phyloP scores from a whole-genome alignment of 2,113 vertebrate genomes.

The Malurus melanocephalus region DNA sequence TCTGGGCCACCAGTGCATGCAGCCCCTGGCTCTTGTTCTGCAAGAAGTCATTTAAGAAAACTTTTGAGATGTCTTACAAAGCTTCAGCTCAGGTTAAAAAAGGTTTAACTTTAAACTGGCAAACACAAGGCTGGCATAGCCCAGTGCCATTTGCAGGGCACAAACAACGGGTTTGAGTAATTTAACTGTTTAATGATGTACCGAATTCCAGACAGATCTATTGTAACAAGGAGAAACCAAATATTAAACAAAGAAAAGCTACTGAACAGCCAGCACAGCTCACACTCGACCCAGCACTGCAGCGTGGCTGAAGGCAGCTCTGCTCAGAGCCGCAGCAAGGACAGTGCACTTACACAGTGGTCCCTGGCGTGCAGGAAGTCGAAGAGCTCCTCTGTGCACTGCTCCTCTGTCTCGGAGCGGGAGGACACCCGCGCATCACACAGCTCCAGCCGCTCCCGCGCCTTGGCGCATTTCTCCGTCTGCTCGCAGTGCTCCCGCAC shows the following conservation, averaged over 20 bases:
- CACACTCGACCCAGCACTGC: fast-evolving
- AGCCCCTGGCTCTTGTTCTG: background rate
- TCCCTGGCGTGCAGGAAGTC: slow-evolving; percentile 91
- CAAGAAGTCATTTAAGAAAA: background rate
- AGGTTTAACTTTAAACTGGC: background rate
- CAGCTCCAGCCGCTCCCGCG: slow-evolving; percentile 76
- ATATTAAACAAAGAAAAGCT: background rate
- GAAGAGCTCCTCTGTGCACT: slow-evolving; percentile 92
- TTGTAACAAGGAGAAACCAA: background rate
- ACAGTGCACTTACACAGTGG: slow-evolving; percentile 81
- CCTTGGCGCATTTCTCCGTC: slow-evolving; percentile 80
- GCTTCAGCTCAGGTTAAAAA: background rate
- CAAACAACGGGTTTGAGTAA: fast-evolving
- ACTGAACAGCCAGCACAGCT: background rate
- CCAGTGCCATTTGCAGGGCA: background rate
- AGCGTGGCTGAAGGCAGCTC: background rate
- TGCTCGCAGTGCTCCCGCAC: slow-evolving; percentile 82
- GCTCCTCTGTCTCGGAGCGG: slow-evolving; percentile 78
- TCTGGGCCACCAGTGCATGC: fast-evolving
- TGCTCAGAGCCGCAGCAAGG: background rate
- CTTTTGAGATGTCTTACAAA: background rate
- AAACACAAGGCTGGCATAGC: background rate
- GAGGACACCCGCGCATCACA: slow-evolving; percentile 79
- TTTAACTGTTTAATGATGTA: background rate
- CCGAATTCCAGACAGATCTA: fast-evolving